phyloP scores from a whole-genome alignment of 2,113 vertebrate species.

The Cnemophilus loriae region DNA sequence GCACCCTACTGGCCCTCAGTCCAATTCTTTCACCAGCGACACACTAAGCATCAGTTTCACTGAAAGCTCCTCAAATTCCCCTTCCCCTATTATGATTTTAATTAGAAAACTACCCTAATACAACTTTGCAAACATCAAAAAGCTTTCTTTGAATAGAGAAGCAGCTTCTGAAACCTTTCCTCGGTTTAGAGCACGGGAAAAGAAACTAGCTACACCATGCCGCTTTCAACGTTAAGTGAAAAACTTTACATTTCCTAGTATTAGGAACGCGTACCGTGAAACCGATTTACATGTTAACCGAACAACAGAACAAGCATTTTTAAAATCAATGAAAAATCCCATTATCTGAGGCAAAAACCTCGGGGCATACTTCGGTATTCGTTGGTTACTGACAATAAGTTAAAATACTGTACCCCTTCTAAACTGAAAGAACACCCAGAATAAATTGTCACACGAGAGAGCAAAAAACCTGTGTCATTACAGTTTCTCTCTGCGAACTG shows the following conservation, averaged over 20 bases:
- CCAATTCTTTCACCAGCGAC: not conserved
- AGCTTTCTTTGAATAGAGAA: not conserved
- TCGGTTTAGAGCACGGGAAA: not conserved
- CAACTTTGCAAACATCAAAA: not conserved
- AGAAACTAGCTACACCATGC: not conserved
- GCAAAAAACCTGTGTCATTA: not conserved
- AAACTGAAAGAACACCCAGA: not conserved
- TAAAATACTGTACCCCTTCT: not conserved
- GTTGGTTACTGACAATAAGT: not conserved
- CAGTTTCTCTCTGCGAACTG: not conserved
- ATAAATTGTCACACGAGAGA: not conserved
- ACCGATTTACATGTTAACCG: not conserved
- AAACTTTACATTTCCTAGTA: not conserved
- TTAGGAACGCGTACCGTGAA: not conserved
- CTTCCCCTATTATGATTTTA: not conserved
- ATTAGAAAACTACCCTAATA: not conserved
- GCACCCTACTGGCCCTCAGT: not conserved
- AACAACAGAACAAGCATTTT: not conserved
- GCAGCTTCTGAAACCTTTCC: not conserved
- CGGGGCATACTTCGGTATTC: not conserved
- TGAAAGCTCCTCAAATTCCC: not conserved
- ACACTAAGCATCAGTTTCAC: not conserved
- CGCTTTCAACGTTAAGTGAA: fast-evolving
- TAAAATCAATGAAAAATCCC: fast-evolving
- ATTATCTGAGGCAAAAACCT: not conserved